Base-by-base conservation (phyloP, 2,113 vertebrate genomes). In the Rhizomys pruinosus region DNA sequence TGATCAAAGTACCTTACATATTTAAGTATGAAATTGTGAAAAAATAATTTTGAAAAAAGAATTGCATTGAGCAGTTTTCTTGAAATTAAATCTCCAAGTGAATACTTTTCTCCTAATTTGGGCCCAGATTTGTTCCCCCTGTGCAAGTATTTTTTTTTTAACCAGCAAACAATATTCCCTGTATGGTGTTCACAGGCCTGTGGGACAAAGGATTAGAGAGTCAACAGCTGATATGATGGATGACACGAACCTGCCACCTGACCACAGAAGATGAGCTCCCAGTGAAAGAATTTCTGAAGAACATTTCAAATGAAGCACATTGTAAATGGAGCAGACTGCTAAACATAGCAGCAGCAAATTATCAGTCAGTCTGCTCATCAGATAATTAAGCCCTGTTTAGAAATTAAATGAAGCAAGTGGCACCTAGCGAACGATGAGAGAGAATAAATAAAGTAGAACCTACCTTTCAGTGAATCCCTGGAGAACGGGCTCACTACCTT, bases 321-420 rank as follows among this genome's bases (percentile, higher is more conserved):
- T 76, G 25, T 52, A 72, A 84, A 72, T 47, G 69, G 42, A 73
- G 22, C 27, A 68, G 66, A 44, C 8, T 68, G 61, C 86, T 77
- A 52, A 89, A 42, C 82, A 59, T 11, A 92, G 82, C 52, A 16
- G 10, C 34, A 23, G 61, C 74, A 61, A 27, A 61, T 84, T 27
- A 92, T 29, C 87, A 92, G 42, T 34, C 42, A 1, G 29, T 59
- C 29, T 73, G 78, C 55, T 71, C 52, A 0, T 55, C 74, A 59
- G 78, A 47, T 92, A 79, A 90, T 79, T 73, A 85, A 89, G 29
- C 59, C 57, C 69, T 91, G 15, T 79, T 95, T 89, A 91, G 80
- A 89, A 85, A 91, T 89, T 89, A 57, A 27, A 5, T 74, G 71
- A 90, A 84, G 64, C 37, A 61, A 82, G n/a, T 5, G 57, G 25